Evolutionary conservation across 37 sponge, comb jelly and placozoan species (phyloP).

Genomic region (Halichondria panicea): DNA sequence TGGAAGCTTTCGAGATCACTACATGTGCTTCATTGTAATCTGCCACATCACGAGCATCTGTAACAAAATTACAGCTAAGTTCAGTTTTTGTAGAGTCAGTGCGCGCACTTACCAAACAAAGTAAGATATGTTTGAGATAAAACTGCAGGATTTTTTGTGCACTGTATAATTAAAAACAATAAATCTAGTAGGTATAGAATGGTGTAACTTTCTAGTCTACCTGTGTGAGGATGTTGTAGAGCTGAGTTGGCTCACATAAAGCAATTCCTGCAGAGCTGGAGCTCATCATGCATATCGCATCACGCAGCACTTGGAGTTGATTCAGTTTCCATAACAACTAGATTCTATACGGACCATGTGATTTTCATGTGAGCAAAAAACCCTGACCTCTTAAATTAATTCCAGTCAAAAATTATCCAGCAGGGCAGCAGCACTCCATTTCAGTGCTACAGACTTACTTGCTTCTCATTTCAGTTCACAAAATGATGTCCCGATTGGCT

Average conservation of each 20-base stretch:
- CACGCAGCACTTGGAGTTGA: not conserved
- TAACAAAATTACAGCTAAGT: not conserved
- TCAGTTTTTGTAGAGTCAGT: no score
- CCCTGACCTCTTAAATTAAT: not conserved
- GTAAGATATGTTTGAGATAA: conserved; percentile 57
- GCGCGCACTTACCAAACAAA: conserved; percentile 66
- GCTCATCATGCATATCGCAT: conserved; percentile 7
- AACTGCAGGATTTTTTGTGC: conserved; percentile 28
- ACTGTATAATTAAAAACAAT: conserved; percentile 7
- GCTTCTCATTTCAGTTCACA: conserved; percentile 1
- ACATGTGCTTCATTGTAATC: conserved; percentile 65
- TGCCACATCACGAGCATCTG: conserved; percentile 60
- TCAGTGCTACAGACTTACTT: not conserved
- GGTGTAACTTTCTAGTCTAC: conserved; percentile 20
- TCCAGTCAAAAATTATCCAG: no score
- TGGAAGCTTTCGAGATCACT: conserved; percentile 36
- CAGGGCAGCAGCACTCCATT: no score
- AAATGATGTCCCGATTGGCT: conserved; percentile 35
- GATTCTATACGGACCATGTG: conserved; percentile 3
- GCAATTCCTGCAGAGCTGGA: conserved; percentile 40
- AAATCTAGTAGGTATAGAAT: not conserved
- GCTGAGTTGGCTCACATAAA: conserved; percentile 86
- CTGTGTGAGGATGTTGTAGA: conserved; percentile 88
- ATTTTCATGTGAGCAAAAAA: not conserved
- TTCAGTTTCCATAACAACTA: conserved; percentile 30